Base-by-base conservation (phyloP, 2,113 vertebrate genomes). In the Planiliza haematocheilus region DNA sequence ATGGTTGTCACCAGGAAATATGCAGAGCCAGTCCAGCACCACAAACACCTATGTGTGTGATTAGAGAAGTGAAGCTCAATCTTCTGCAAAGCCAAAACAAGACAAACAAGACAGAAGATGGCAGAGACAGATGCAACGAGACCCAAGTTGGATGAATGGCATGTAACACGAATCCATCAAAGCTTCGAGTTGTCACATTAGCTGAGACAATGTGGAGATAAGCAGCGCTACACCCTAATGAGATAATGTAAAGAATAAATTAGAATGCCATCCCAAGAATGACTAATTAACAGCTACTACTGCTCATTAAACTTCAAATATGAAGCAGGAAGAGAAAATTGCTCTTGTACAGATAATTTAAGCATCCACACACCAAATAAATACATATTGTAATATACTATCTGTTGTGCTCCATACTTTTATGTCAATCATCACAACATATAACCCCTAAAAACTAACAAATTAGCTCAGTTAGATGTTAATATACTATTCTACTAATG, bases 181-280 rank as follows among this genome's bases (percentile, higher is more conserved):
- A 7, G 45, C 45, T 38, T 34, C 8, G 43, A 62, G 16, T 30
- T 30, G 3, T 30, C 24, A 30, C 24, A 30, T 30, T 30, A 30
- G 24, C 24, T 30, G 24, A 30, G 10, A 50, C n/a, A n/a, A n/a
- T n/a, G n/a, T n/a, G n/a, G n/a, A n/a, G n/a, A n/a, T n/a, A n/a
- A n/a, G n/a, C n/a, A 21, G 18, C 10, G 20, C 30, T 20, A 41
- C 50, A 69, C 30, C 34, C 39, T 60, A 38, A 61, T 12, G 16
- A 62, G 9, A 39, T 60, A 51, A 75, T 51, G 45, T 13, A 64
- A 59, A 73, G 30, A 50, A 14, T 72, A 30, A 55, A 85, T 83
- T 46, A 58, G 55, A 17, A 17, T 50, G 57, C 37, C 43, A 43
- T 53, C 42, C 51, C 68, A 73, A 14, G 56, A 72, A 53, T 38